phyloP scores from a whole-genome alignment of 2,888 invertebrate species.

The Scaptomyza flava region DNA sequence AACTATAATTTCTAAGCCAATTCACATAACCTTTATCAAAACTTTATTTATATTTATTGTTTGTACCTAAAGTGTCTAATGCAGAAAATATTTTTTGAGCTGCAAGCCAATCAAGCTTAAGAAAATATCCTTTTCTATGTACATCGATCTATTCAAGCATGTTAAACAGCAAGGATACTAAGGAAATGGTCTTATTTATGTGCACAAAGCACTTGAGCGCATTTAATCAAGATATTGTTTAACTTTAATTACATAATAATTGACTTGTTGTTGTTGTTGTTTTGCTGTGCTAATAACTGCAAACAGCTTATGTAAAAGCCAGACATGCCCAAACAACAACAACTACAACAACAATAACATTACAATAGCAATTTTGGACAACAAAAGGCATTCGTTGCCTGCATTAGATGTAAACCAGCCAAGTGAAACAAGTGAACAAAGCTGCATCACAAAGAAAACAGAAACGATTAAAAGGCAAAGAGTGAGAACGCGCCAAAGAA shows the following conservation, averaged over 20 bases:
- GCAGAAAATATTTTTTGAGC: neutral
- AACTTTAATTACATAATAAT: slow-evolving; percentile 78
- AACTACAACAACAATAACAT: slow-evolving; percentile 10
- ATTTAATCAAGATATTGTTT: slow-evolving; percentile 70
- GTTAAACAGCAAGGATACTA: slow-evolving; percentile 22
- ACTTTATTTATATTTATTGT: neutral
- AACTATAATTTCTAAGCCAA: neutral
- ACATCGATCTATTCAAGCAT: slow-evolving; percentile 10
- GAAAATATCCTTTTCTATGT: neutral
- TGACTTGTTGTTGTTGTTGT: slow-evolving; percentile 49
- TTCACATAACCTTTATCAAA: neutral
- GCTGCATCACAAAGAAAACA: neutral
- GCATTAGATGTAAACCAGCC: slow-evolving; percentile 34
- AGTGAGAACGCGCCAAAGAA: neutral
- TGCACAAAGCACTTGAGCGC: slow-evolving; percentile 49
- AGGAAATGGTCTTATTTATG: slow-evolving; percentile 6
- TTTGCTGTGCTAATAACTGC: slow-evolving; percentile 60
- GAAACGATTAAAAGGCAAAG: neutral
- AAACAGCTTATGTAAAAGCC: slow-evolving; percentile 62
- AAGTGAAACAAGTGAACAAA: slow-evolving; percentile 6
- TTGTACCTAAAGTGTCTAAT: neutral
- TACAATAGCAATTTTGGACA: slow-evolving; percentile 49
- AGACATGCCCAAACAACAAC: neutral
- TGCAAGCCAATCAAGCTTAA: neutral
- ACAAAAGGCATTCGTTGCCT: slow-evolving; percentile 56